Base-by-base conservation (phyloP, 2,113 vertebrate genomes). In the Nymphicus hollandicus region DNA sequence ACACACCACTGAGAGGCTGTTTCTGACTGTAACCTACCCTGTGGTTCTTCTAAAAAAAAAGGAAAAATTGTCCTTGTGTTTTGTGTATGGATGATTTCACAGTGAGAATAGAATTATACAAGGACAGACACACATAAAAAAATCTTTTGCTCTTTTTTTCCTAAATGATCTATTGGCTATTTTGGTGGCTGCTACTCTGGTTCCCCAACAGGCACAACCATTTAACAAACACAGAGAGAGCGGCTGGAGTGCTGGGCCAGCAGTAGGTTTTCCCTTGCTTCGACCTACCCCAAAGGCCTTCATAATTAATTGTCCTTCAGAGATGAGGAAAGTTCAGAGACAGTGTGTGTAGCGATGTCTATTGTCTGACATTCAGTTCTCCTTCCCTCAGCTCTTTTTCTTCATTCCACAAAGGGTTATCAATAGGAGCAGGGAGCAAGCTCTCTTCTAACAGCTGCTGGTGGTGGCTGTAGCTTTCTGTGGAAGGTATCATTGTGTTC, bases 281-380 rank as follows among this genome's bases (percentile, higher is more conserved):
- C 97, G 97, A 98, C 98, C 98, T 98, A 98, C 98, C 98, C 98
- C 97, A 98, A 98, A 98, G 98, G 98, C 98, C 98, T 98, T 98
- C 97, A 96, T 98, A 98, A 99, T 98, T 98, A 98, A 99, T 98
- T 98, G 98, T 98, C 97, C 98, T 98, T 98, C 98, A 94, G 98
- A 98, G 98, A 98, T 97, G 97, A 97, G 97, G 98, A 98, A 98
- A 98, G 98, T 98, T 98, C 98, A 98, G 98, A 98, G 97, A 96
- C 98, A 96, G 98, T 96, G 97, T 96, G 97, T 91, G 96, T 97
- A 97, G 96, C 96, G 96, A 96, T 97, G 97, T 96, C 98, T 98
- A 98, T 98, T 99, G 98, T 98, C 98, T 98, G 98, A 98, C 97
- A 97, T 98, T 98, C 97, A 97, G 97, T 97, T 97, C 98, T 98